A percentile compares a stretch with the other conserved stretches of the same genome.
These are phyloP conservation scores for Drosophila serrata DNA, from an alignment of 1,140 invertebrate species.

Conservation along the genomic window DNA sequence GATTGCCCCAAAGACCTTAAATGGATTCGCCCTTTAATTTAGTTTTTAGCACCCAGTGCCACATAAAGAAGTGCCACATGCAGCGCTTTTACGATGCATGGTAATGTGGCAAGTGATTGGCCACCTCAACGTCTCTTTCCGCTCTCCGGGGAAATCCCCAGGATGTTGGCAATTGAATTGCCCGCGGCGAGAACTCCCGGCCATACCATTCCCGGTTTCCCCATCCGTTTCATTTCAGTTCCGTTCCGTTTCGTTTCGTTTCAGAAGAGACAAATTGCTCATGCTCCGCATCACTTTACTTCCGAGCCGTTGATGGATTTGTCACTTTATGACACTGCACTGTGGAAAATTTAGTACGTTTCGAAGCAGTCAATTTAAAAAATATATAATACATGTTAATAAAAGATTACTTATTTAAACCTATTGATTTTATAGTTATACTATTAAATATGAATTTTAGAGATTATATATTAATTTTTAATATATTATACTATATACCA, in stretches of 20 bases:
- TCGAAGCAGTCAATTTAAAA: too few species aligned
- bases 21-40: slow-evolving; percentile 36
- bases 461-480: too few species aligned
- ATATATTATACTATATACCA: too few species aligned
- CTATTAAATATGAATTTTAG: too few species aligned
- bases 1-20: slow-evolving; percentile 1
- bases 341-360: background rate
- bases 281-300: slow-evolving; percentile 68
- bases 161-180: slow-evolving; percentile 24
- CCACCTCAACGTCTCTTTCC: background rate
- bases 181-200: slow-evolving; percentile 5
- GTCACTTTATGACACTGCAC: slow-evolving; percentile 66
- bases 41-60: slow-evolving; percentile 24
- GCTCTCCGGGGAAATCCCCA: slow-evolving; percentile 1
- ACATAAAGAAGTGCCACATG: slow-evolving; percentile 6
- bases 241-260: slow-evolving; percentile 44
- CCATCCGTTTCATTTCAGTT: slow-evolving; percentile 23
- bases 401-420: too few species aligned
- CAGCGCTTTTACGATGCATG: slow-evolving; percentile 39
- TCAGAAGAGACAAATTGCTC: slow-evolving; percentile 66
- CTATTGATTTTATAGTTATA: too few species aligned
- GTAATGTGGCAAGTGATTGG: slow-evolving; percentile 45
- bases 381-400: too few species aligned
- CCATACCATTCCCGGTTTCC: slow-evolving; percentile 1
- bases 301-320: slow-evolving; percentile 73